Base-by-base conservation (phyloP, 2,888 invertebrate genomes). In the Lasiommata megera region DNA sequence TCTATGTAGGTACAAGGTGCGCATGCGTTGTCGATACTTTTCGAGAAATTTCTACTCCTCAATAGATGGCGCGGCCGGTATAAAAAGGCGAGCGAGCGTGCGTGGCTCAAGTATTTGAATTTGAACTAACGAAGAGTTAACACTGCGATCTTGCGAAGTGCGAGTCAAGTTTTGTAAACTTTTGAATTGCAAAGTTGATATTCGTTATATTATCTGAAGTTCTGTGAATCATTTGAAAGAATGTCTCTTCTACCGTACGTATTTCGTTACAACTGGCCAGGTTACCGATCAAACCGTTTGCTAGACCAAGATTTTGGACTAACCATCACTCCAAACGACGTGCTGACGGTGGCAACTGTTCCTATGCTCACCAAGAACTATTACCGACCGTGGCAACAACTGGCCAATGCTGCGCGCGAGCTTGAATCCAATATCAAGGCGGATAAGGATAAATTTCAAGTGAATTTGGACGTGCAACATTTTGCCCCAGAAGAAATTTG, bases 401-500 rank as follows among this genome's bases (percentile, higher is more conserved):
- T 91, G 17, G 84, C 88, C 1, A 80, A 91, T 0, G 85, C 89
- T 36, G 81, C 84, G 16, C 75, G 84, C 1, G 93, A 92, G 70
- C 78, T 92, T 37, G 92, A 88, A 3, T 92, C 92, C 34, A 92
- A 83, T 63, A 89, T 93, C 63, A 85, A 88, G 43, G 71, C 81
- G 0, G 92, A 92, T 69, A 77, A 77, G 17, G 82, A 86, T 28
- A 86, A 84, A 55, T 82, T 84, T 63, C 85, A 86, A 71, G 93
- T 94, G 1, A 93, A 93, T 67, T 79, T 96, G 67, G 96, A 96
- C 71, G 95, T 96, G 2, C 93, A 94, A 64, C 94, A 96, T 67
- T 96, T 95, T 67, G 77, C 92, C 6, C 96, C 96, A 0, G 93
- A 94, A 40, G 96, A 96, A 75, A 93, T 96, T 36, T 90, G 92